Percentiles rank a stretch among this genome's conserved stretches.
Conservation (phyloP, 2,888 invertebrate genomes). For the Phymatocera aterrima region DNA sequence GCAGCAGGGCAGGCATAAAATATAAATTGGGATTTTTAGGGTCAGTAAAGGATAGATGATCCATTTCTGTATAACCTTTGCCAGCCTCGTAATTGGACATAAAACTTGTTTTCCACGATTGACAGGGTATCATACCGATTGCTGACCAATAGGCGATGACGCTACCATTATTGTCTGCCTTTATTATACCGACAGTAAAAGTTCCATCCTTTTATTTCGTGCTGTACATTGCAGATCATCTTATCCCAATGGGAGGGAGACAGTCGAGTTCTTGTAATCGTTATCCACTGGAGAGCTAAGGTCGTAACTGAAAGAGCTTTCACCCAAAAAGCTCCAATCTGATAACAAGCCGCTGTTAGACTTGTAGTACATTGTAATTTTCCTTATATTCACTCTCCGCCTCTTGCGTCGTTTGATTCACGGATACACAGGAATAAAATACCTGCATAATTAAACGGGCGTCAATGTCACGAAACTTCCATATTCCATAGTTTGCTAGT, state of each 20-base stretch:
- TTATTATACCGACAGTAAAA: slow-evolving; percentile 34
- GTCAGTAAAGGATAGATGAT: slow-evolving; percentile 51
- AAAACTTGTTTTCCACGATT: slow-evolving; percentile 64
- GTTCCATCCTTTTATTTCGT: slow-evolving; percentile 6
- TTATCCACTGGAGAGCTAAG: neutral
- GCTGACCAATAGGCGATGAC: slow-evolving; percentile 42
- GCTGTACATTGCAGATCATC: slow-evolving; percentile 33
- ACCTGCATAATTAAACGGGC: slow-evolving; percentile 31
- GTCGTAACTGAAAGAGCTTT: slow-evolving; percentile 1
- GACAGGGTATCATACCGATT: slow-evolving; percentile 53
- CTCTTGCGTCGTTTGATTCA: neutral
- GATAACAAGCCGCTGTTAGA: slow-evolving; percentile 12
- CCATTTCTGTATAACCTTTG: slow-evolving; percentile 43
- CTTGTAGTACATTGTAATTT: slow-evolving; percentile 6
- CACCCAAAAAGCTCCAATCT: neutral
- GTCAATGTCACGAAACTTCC: neutral
- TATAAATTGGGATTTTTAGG: slow-evolving; percentile 63
- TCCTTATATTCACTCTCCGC: neutral
- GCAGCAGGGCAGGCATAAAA: slow-evolving; percentile 52
- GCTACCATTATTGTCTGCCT: slow-evolving; percentile 37
- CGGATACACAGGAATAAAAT: neutral
- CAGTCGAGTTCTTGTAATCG: slow-evolving; percentile 21
- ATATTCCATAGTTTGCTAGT: neutral
- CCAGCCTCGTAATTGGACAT: slow-evolving; percentile 59
- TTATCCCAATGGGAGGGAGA: slow-evolving; percentile 7